Evolutionary conservation across 2,888 invertebrate species (phyloP).

Genomic region (Cheilosia variabilis): DNA sequence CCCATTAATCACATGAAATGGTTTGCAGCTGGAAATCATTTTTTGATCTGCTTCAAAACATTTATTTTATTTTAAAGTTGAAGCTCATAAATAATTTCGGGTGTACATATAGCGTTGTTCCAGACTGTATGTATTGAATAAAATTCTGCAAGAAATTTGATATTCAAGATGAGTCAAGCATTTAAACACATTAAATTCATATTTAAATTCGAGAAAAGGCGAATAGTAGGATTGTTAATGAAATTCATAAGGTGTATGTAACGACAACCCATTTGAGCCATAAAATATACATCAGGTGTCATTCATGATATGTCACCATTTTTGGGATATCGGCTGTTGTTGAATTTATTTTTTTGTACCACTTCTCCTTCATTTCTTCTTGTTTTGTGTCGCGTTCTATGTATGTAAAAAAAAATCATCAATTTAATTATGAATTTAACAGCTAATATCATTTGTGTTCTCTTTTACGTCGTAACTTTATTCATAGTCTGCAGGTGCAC

Average conservation of each 20-base stretch:
- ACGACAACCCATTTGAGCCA: slow-evolving; percentile 71
- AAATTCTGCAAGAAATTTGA: slow-evolving; percentile 52
- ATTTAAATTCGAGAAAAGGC: slow-evolving; percentile 72
- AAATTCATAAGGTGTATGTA: slow-evolving; percentile 73
- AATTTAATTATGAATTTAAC: slow-evolving; percentile 58
- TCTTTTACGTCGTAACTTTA: slow-evolving; percentile 51
- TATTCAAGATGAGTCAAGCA: slow-evolving; percentile 66
- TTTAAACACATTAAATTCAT: slow-evolving; percentile 71
- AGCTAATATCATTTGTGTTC: slow-evolving; percentile 59
- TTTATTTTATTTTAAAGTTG: neutral
- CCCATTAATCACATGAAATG: too few relatives aligned
- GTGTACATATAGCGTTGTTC: neutral
- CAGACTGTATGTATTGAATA: slow-evolving; percentile 9
- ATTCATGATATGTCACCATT: slow-evolving; percentile 71
- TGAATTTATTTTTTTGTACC: slow-evolving; percentile 27
- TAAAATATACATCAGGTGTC: slow-evolving; percentile 75
- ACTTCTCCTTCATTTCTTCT: slow-evolving; percentile 46
- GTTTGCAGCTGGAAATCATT: too few relatives aligned
- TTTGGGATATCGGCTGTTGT: slow-evolving; percentile 52
- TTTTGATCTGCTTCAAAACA: too few relatives aligned
- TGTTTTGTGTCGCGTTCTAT: slow-evolving; percentile 45
- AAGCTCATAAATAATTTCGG: neutral
- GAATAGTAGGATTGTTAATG: slow-evolving; percentile 56
- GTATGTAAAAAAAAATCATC: slow-evolving; percentile 46
- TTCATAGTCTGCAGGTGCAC: slow-evolving; percentile 65